Conservation (phyloP, 2,113 vertebrate genomes). For the Cisticola juncidis region DNA sequence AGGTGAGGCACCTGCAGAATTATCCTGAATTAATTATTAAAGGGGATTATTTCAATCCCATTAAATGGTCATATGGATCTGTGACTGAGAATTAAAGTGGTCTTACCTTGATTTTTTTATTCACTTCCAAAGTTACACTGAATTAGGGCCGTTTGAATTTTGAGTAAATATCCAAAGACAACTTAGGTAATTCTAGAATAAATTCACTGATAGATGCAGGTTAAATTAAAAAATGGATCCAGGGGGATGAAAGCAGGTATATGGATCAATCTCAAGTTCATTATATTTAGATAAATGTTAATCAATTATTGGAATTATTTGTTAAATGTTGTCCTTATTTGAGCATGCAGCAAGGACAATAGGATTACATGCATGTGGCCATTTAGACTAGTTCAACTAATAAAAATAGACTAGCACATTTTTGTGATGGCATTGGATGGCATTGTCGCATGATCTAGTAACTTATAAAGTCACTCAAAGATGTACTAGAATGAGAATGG, state of each 20-base stretch:
- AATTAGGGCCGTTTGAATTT: not conserved
- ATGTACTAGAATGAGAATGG: not conserved
- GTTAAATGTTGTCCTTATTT: not conserved
- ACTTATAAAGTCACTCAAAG: not conserved
- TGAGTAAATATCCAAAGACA: not conserved
- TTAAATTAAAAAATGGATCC: not conserved
- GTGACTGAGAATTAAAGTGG: not conserved
- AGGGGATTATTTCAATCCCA: constrained; percentile 13
- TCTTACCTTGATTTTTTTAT: not conserved
- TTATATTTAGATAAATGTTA: not conserved
- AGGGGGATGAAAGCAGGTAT: not conserved
- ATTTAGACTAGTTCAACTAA: not conserved
- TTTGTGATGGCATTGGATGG: not conserved
- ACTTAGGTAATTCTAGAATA: not conserved
- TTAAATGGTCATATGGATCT: not conserved
- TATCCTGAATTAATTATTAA: not conserved
- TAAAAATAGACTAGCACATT: not conserved
- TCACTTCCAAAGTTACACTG: not conserved
- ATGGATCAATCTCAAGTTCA: not conserved
- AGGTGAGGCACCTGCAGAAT: not conserved
- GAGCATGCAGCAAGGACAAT: not conserved
- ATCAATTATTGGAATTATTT: not conserved
- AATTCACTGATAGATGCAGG: not conserved
- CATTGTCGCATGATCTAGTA: not conserved
- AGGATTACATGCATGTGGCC: not conserved